Evolutionary conservation across 30 jellyfish, hydroid and myxozoan genomes (phyloP), one percentile per base, ranked within the genome.

Genomic region (Nemopilema nomurai): DNA sequence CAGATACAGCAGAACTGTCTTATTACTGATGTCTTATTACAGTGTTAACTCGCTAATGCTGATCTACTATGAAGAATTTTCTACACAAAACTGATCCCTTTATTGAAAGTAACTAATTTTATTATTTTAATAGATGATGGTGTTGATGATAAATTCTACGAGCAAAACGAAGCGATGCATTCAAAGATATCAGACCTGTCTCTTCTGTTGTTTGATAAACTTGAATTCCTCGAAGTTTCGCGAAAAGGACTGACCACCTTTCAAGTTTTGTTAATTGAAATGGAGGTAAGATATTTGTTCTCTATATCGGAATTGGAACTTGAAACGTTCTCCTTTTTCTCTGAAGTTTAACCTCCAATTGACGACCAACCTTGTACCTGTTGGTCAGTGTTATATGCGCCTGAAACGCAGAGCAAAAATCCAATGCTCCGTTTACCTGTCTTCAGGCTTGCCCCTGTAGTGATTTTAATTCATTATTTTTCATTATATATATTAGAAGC

Each of bases 161-260:
- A 63, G 31, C 64, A 53, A 62, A 4, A 77, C 17, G 87, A 77
- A 77, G 87, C 63, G 22, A 53, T 77, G 81, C 88, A 92, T 90
- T 49, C 79, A 52, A 83, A 69, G 64, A 76, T 92, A 27, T 32
- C 87, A 24, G 92, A 75, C 49, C 52, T 70, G n/a, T 87, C 98
- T 0, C 30, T 63, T 20, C 77, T 49, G 79, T 74, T 93, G 16
- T 83, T 88, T 52, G 96, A 88, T 28, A 93, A 93, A 64, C 84
- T 93, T 73, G 97, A 87, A 28, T 93, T 88, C 66, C 96, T 93
- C 74, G 98, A 96, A 71, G 90, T 93, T 18, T 24, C 91, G 28
- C 57, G 75, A 71, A 88, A 89, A 41, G 97, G 92, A 52, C 84
- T 93, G 22, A 74, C 96, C 18, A 89, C 51, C 62, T 86, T 93